Evolutionary conservation across 2,113 vertebrate genomes (phyloP).

Genomic region (Microcebus tavaratra): DNA sequence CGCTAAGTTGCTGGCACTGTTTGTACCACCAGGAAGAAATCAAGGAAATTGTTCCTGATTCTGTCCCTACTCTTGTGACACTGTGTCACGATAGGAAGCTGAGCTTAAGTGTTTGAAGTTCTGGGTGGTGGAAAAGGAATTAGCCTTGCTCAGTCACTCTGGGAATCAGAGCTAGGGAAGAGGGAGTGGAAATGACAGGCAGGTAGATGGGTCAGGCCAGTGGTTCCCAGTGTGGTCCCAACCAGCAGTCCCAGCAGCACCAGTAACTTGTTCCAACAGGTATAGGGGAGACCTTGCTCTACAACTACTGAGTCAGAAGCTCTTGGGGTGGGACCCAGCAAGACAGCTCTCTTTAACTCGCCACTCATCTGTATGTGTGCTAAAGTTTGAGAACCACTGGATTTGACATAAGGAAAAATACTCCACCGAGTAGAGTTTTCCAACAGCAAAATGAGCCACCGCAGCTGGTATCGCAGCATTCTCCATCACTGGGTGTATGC

Average conservation of each 20-base stretch:
- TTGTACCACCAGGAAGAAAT: background rate
- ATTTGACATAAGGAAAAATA: background rate
- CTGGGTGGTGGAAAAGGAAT: background rate
- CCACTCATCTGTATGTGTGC: background rate
- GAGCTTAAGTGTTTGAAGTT: background rate
- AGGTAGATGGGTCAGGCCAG: background rate
- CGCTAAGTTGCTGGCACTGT: background rate
- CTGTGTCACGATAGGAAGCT: background rate
- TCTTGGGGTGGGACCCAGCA: background rate
- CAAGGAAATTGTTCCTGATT: background rate
- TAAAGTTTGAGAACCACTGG: background rate
- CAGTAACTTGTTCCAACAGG: background rate
- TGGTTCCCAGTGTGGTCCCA: background rate
- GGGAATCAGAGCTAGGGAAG: background rate
- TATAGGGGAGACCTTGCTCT: too few species aligned
- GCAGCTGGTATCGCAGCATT: background rate
- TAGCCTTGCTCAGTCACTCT: background rate
- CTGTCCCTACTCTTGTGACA: background rate
- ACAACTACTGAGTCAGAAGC: background rate
- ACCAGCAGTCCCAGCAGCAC: background rate
- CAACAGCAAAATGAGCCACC: background rate
- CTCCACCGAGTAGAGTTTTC: background rate
- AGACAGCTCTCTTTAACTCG: background rate
- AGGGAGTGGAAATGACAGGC: background rate
- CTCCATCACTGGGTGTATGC: background rate